A percentile compares a stretch with the other conserved stretches of the same genome.
Evolutionary conservation across 1,140 invertebrate species (phyloP).

Genomic region (Plodia interpunctella): DNA sequence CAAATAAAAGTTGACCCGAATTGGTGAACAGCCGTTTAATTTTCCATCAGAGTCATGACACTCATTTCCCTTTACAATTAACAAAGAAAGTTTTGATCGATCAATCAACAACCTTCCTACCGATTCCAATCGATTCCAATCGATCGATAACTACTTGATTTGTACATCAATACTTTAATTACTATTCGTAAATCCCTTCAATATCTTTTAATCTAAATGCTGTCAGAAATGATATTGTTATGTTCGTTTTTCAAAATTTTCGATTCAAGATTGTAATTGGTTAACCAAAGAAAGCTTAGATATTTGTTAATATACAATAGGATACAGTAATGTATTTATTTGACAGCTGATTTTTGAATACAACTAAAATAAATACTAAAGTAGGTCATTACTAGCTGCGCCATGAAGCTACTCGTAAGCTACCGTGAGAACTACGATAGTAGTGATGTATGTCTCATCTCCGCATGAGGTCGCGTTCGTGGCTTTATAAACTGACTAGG

Average conservation of each 20-base stretch:
- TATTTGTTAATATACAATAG: neutral
- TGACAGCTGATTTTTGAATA: no score
- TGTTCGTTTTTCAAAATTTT: neutral
- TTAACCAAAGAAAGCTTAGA: neutral
- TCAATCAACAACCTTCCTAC: neutral
- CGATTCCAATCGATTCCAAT: neutral
- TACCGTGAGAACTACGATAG: no score
- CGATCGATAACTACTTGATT: neutral
- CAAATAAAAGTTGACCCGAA: neutral
- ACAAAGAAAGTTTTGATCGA: constrained; percentile 4
- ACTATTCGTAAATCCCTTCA: neutral
- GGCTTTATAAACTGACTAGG: no score
- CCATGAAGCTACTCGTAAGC: no score
- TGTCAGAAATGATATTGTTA: neutral
- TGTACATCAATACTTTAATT: neutral
- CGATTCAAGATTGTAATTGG: neutral
- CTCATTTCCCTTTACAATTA: neutral
- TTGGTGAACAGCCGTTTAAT: neutral
- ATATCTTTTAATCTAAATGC: neutral
- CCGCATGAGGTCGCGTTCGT: no score
- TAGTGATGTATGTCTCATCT: no score
- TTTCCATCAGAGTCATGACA: neutral
- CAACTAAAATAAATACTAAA: no score
- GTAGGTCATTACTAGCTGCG: no score
- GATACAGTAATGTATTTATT: no score